Percentiles rank a stretch among this genome's conserved stretches.
Evolutionary conservation across 2,888 invertebrate genomes (phyloP).

Genomic region (Caenorhabditis sinica): DNA sequence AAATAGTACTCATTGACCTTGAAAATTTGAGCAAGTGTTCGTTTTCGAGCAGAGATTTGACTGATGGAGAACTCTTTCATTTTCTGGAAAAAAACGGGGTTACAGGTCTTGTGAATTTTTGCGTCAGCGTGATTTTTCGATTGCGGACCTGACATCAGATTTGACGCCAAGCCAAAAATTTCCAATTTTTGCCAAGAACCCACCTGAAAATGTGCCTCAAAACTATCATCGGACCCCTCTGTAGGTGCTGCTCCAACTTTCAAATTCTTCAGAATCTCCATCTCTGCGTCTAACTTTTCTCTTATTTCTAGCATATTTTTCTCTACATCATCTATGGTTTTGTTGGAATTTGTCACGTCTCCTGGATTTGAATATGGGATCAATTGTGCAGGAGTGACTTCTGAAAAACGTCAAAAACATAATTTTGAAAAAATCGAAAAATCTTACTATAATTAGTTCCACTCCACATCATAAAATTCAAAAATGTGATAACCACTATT

Average conservation of each 20-base stretch:
- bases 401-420: background rate
- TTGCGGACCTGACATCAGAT: no score
- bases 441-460: slow-evolving; percentile 18
- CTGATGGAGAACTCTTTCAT: slow-evolving; percentile 31
- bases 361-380: background rate
- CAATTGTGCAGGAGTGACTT: background rate
- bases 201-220: slow-evolving; percentile 23
- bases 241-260: background rate
- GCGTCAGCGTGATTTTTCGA: no score
- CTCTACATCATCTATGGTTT: background rate
- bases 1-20: background rate
- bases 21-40: slow-evolving; percentile 9
- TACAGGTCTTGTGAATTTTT: no score
- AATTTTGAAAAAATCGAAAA: no score
- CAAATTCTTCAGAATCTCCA: slow-evolving; percentile 5
- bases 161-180: no score
- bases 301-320: slow-evolving; percentile 18
- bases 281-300: background rate
- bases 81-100: no score
- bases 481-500: background rate
- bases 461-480: slow-evolving; percentile 40
- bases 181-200: background rate
- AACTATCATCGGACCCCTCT: slow-evolving; percentile 9
- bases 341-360: background rate
- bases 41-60: slow-evolving; percentile 33